These are phyloP conservation scores for Aplysia californica DNA, from an alignment of 1,140 invertebrate species.

Conservation along the genomic window DNA sequence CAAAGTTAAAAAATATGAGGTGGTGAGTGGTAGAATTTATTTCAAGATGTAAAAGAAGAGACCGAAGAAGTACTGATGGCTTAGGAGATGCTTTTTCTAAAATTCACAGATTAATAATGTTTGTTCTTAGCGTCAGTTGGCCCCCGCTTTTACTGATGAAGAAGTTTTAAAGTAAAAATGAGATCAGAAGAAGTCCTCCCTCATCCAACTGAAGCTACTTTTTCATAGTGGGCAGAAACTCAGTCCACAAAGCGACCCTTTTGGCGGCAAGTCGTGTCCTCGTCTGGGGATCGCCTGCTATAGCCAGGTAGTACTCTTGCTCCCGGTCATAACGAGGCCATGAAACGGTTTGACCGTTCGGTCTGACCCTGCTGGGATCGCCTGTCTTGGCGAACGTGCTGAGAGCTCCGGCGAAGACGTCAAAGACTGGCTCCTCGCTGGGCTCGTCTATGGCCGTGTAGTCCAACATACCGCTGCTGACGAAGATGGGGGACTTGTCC, in stretches of 20 bases:
- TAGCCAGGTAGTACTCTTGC: background rate
- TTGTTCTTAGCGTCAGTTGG: no score
- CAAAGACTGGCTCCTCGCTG: background rate
- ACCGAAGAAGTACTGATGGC: no score
- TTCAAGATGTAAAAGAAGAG: no score
- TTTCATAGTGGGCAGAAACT: no score
- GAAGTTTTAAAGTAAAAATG: no score
- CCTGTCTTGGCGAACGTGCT: background rate
- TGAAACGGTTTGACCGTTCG: background rate
- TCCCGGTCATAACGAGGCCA: background rate
- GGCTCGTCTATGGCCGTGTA: background rate
- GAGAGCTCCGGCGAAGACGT: background rate
- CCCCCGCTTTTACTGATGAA: no score
- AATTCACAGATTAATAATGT: no score
- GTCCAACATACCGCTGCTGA: background rate
- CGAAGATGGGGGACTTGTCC: background rate
- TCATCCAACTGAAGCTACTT: no score
- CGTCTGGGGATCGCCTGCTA: background rate
- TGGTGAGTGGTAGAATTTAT: no score
- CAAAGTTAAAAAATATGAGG: no score
- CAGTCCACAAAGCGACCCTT: background rate
- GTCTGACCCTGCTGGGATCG: background rate
- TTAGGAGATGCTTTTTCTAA: no score
- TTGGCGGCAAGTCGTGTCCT: background rate
- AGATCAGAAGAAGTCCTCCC: no score